Base-by-base conservation (phyloP, 2,888 invertebrate genomes). In the Catocala sponsa region DNA sequence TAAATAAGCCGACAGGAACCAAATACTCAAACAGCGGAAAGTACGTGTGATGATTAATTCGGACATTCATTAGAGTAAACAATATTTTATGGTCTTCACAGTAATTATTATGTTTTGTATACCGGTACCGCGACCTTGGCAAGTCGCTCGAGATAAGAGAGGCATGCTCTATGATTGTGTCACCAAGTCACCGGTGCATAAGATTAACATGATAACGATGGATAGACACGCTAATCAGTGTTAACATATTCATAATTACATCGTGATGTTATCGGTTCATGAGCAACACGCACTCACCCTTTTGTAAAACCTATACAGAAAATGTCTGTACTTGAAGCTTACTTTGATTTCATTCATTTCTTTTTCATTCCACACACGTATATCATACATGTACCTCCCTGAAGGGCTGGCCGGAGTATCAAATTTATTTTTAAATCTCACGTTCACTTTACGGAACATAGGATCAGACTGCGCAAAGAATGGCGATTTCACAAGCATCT, bases 161-260 rank as follows among this genome's bases (percentile, higher is more conserved):
- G 78, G 80, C 72, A 81, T 86, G 82, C 80, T 73, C 66, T 68
- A 62, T 68, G 78, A 76, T 67, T 77, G 70, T 81, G 81, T 79
- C 77, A 81, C 70, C 76, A 66, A 74, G 77, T 74, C 76, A 77
- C 68, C 81, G 79, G 83, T 89, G 87, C 87, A 90, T 86, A 81
- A 84, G 83, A 88, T 87, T 83, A 85, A 79, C 75, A 70, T 80
- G 87, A 89, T 89, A 87, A 85, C 71, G 70, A 70, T 9, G 25
- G 53, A 58, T 61, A 41, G 73, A 78, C 74, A 71, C 69, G 74
- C 70, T 82, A 81, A 85, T 83, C 81, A 72, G 42, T 64, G 70
- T 68, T 62, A 70, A 68, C 57, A 55, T 59, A 67, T 58, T 62
- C 57, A 64, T 67, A 67, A 63, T 71, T 60, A 62, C 55, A 57